These are phyloP conservation scores for Entomyzon cyanotis DNA, from an alignment of 2,113 vertebrate genomes.

Conservation along the genomic window DNA sequence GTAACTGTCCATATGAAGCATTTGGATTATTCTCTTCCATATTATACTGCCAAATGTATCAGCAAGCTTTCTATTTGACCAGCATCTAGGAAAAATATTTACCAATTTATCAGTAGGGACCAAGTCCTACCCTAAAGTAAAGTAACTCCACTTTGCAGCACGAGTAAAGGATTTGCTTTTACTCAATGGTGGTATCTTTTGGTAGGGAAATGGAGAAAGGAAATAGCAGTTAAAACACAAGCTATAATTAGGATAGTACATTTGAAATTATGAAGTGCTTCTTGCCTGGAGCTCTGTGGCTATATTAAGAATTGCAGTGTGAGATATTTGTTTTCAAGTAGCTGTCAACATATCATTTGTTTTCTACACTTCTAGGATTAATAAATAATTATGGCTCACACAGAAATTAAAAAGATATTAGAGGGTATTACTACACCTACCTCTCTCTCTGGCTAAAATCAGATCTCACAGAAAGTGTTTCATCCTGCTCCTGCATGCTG, in stretches of 20 bases:
- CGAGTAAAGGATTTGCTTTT: not conserved
- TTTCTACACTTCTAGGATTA: not conserved
- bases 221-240: not conserved
- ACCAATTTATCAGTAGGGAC: not conserved
- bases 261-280: constrained; percentile 4
- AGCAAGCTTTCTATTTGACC: not conserved
- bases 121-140: not conserved
- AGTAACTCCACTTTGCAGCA: not conserved
- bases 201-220: not conserved
- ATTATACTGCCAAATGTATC: not conserved
- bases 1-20: not conserved
- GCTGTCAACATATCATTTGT: not conserved
- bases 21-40: not conserved
- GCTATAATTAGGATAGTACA: not conserved
- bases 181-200: not conserved
- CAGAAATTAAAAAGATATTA: not conserved
- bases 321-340: constrained; percentile 15
- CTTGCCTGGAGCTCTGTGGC: not conserved
- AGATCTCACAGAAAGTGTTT: not conserved
- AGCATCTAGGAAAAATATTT: not conserved
- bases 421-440: not conserved
- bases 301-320: not conserved
- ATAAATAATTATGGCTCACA: not conserved
- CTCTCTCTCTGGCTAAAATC: not conserved
- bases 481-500: not conserved